Base-by-base conservation (phyloP, 2,888 invertebrate species). In the Cancer borealis region DNA sequence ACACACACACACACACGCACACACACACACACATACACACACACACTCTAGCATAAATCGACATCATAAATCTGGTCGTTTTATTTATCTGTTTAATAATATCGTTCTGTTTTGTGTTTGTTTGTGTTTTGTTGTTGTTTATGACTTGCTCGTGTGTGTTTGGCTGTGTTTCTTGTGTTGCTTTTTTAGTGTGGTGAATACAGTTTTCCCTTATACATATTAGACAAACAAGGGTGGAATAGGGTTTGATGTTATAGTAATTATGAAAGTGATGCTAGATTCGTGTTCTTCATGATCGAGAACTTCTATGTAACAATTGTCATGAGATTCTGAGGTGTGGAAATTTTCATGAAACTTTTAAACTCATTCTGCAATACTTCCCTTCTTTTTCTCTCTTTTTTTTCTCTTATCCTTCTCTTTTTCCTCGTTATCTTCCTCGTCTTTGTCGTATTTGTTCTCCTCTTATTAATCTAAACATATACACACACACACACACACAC, bases 401-500 rank as follows among this genome's bases (percentile, higher is more conserved):
- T 5, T n/a, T 66, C n/a, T 21, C 66, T n/a, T 66, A 1, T 88
- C 66, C n/a, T 10, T 5, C 26, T 46, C 49, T 4, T 47, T 2
- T 17, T 88, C 47, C n/a, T 88, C 47, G 1, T 88, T 0, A 2
- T 88, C 30, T 45, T 14, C 0, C n/a, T 88, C 46, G 46, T 14
- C n/a, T 66, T n/a, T n/a, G 5, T 66, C 66, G 10, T 6, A 17
- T 66, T 17, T 6, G 5, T 54, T 6, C 54, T 54, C 10, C 54
- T 54, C 10, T 14, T 54, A 12, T 14, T 10, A 30, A 30, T 3
- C 87, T 39, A n/a, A 12, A 30, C 87, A 5, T 30, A 26, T 6
- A 39, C 87, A 87, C 87, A 87, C 87, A n/a, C 87, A 87, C 87
- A n/a, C 87, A 87, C 87, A 87, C 87, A 12, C 87, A 87, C 87